Base-by-base conservation (phyloP, 2,797 vertebrate species). In the Taenioides sp. region DNA sequence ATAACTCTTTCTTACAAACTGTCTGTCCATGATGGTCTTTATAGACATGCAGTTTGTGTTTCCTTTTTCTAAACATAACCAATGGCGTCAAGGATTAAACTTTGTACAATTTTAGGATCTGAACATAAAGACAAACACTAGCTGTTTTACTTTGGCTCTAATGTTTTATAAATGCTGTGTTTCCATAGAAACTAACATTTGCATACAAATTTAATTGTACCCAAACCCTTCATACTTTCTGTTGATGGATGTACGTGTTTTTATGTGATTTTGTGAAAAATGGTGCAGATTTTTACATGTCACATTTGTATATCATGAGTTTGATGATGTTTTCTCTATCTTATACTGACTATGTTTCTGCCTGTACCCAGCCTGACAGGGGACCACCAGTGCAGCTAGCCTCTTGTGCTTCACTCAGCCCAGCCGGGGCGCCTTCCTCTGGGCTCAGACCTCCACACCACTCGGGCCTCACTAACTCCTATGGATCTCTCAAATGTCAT, bases 231-330 rank as follows among this genome's bases (percentile, higher is more conserved):
- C 23, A 77, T 70, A 60, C 43, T 17, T 20, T 23, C 54, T 72
- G 4, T 63, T 49, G 68, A 37, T 63, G 55, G 71, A 78, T 77
- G 76, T 82, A 79, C 83, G 80, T 72, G 90, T 93, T 93, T 93
- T 94, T 91, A 92, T 94, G 92, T 93, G 90, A 94, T 95, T 95
- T 94, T 91, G 81, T 71, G 80, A 89, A 92, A 94, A 94, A 93
- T 75, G 72, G 88, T 91, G 91, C 83, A 92, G 93, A 93, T 80
- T 76, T 58, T 76, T 50, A 18, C 66, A 72, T 74, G 43, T 16
- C 43, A 47, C 14, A 47, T 16, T 67, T 61, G 50, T 67, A 60
- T 57, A n/a, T 67, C 64, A 23, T 69, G 60, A 62, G 59, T 49
- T 77, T 74, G 34, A 65, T 85, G 58, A 75, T 70, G 31, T 74